A percentile compares a stretch with the other conserved stretches of the same genome.
These are phyloP conservation scores for Brachypodius melanocephalos DNA, from an alignment of 2,113 vertebrate species.

Conservation along the genomic window DNA sequence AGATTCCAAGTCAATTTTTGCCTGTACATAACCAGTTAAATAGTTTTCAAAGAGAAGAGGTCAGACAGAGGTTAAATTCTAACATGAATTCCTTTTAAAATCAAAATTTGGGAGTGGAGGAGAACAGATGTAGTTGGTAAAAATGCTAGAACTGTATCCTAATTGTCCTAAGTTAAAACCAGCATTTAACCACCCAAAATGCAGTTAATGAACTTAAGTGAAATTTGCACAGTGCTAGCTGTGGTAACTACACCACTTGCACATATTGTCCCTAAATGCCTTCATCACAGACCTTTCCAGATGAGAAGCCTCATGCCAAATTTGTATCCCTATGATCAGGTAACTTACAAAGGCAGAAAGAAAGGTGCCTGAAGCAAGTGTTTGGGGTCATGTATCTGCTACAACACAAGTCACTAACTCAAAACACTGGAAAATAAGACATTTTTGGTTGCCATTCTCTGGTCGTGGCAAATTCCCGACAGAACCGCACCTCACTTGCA, in stretches of 20 bases:
- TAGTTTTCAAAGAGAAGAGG: background rate
- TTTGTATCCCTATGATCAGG: background rate
- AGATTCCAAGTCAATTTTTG: background rate
- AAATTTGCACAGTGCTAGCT: background rate
- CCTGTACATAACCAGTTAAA: background rate
- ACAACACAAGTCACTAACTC: background rate
- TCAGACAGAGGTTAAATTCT: constrained; percentile 28
- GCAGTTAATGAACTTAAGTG: background rate
- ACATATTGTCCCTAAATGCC: background rate
- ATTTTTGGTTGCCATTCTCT: background rate
- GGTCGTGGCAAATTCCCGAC: background rate
- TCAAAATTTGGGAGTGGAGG: background rate
- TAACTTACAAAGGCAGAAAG: background rate
- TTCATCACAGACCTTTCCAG: background rate
- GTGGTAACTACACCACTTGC: background rate
- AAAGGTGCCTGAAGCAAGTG: background rate
- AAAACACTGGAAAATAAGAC: background rate
- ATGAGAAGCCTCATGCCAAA: background rate
- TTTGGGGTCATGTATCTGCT: background rate
- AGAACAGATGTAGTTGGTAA: background rate
- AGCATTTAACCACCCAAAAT: background rate
- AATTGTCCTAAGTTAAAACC: background rate
- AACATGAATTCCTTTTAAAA: constrained; percentile 29
- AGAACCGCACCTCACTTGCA: background rate
- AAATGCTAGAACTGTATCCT: background rate